These are phyloP conservation scores for Eumaeus atala DNA, from an alignment of 1,140 invertebrate genomes.

Conservation along the genomic window DNA sequence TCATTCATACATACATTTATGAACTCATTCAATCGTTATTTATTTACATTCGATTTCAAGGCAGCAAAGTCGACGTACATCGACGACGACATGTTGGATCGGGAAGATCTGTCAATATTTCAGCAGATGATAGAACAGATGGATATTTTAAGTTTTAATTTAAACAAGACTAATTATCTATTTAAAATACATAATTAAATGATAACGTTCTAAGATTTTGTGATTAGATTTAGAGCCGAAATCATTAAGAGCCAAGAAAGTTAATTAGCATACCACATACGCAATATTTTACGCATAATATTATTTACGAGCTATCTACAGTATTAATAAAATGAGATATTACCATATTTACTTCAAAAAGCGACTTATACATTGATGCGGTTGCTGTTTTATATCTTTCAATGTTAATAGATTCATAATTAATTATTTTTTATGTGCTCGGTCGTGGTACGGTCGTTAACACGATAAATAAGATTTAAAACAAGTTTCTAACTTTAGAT, in stretches of 20 bases:
- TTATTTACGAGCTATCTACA: not conserved
- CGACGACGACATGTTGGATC: too few relatives aligned
- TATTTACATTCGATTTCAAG: too few relatives aligned
- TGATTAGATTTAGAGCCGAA: not conserved
- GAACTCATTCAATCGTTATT: too few relatives aligned
- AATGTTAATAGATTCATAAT: not conserved
- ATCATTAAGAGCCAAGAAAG: not conserved
- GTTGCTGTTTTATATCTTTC: not conserved
- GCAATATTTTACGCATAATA: constrained; percentile 7
- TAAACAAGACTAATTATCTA: too few relatives aligned
- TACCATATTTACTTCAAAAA: constrained; percentile 3
- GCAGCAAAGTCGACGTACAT: too few relatives aligned
- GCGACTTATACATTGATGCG: not conserved
- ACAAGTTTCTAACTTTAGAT: not conserved
- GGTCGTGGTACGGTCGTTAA: not conserved
- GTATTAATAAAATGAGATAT: constrained; percentile 1
- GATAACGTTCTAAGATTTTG: constrained; percentile 2
- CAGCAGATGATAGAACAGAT: too few relatives aligned
- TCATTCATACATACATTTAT: too few relatives aligned
- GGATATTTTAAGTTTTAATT: too few relatives aligned
- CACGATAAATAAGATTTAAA: constrained; percentile 1
- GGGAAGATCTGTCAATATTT: not conserved
- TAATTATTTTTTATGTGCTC: not conserved
- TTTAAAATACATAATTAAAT: not conserved
- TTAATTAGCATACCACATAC: constrained; percentile 1